Conservation (phyloP, 2,797 vertebrate species). For the Poecilia picta region DNA sequence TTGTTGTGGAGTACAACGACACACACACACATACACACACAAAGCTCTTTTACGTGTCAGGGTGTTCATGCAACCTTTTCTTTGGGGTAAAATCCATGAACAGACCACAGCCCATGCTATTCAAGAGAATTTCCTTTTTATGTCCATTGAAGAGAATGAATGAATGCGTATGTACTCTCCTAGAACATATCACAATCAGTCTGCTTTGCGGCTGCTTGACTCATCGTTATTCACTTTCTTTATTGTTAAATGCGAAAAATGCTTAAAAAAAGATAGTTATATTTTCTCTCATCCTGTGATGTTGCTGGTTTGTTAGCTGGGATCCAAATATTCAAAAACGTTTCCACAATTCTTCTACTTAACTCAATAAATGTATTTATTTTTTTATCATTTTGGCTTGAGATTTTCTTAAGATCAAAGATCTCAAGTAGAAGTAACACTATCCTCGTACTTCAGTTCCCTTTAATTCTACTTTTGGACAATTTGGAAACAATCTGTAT, state of each 20-base stretch:
- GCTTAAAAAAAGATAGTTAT: background rate
- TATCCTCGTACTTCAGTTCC: background rate
- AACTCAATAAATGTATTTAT: slow-evolving; percentile 11
- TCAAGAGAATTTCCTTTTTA: slow-evolving; percentile 56
- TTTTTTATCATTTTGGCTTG: slow-evolving; percentile 1
- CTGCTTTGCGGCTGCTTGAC: slow-evolving; percentile 7
- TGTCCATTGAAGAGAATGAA: slow-evolving; percentile 39
- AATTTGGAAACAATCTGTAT: background rate
- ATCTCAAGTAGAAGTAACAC: background rate
- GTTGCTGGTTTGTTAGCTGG: slow-evolving; percentile 3
- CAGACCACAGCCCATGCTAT: slow-evolving; percentile 12
- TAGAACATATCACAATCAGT: background rate
- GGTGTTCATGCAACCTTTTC: slow-evolving; percentile 10
- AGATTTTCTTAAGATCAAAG: background rate
- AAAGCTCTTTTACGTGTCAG: background rate
- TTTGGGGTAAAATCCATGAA: slow-evolving; percentile 20
- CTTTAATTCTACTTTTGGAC: background rate
- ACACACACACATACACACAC: background rate
- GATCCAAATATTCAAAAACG: slow-evolving; percentile 44
- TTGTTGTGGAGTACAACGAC: background rate
- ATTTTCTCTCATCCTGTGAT: background rate
- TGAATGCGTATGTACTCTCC: slow-evolving; percentile 1
- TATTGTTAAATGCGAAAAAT: slow-evolving; percentile 2
- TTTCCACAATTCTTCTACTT: slow-evolving; percentile 39
- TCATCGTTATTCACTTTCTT: slow-evolving; percentile 1